Conservation (phyloP, 2,888 invertebrate species). For the Dastarcus helophoroides region DNA sequence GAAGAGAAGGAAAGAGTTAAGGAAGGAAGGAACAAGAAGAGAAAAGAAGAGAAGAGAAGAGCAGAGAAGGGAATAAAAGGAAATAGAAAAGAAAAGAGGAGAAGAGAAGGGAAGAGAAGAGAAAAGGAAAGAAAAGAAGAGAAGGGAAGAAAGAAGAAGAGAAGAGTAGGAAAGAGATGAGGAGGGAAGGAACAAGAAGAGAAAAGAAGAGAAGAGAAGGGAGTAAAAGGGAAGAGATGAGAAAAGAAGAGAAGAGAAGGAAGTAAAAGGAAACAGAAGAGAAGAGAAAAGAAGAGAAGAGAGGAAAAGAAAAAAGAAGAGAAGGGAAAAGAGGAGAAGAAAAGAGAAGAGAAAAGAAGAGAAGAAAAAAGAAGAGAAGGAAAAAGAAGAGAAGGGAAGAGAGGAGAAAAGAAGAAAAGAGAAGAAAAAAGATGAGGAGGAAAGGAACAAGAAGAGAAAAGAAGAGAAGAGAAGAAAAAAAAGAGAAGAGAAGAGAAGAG, state of each 20-base stretch:
- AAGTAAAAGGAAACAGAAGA: background rate
- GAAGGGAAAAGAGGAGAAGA: background rate
- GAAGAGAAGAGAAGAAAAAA: background rate
- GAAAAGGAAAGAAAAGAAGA: background rate
- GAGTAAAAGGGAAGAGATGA: background rate
- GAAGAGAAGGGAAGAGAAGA: background rate
- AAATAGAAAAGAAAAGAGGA: background rate
- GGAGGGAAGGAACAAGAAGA: background rate
- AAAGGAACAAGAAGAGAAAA: background rate
- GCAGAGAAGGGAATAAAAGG: background rate
- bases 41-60: background rate
- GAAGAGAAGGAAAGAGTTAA: background rate
- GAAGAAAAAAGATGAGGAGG: background rate
- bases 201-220: background rate
- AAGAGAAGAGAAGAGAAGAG: background rate
- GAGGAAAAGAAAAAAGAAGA: background rate
- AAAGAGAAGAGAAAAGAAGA: conserved; percentile 1
- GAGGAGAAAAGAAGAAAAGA: background rate
- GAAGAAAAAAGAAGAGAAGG: background rate
- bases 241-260: background rate
- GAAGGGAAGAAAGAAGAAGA: background rate
- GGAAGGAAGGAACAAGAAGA: background rate
- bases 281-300: background rate
- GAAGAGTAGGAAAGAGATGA: background rate
- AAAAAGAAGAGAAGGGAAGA: background rate